Percentiles rank a stretch among this genome's conserved stretches.
Conservation (phyloP, 1,140 invertebrate species). For the Brachionus asplanchnoidis region DNA sequence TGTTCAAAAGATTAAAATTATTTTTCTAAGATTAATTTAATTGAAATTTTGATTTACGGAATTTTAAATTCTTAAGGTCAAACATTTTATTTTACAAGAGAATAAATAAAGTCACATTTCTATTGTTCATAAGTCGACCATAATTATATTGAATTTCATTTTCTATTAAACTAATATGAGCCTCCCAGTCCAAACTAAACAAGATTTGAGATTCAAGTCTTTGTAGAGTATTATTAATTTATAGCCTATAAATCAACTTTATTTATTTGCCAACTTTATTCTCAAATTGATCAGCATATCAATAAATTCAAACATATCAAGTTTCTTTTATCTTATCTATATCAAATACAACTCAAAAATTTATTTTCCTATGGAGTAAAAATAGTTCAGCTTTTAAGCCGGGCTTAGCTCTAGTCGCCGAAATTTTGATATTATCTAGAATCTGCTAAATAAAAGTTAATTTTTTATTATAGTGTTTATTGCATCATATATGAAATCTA, state of each 20-base stretch:
- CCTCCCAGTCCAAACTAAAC: background rate
- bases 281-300: constrained; percentile 1
- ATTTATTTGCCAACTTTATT: background rate
- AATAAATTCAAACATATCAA: background rate
- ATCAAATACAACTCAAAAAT: background rate
- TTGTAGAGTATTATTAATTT: background rate
- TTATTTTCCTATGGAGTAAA: background rate
- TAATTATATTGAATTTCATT: background rate
- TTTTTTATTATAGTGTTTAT: background rate
- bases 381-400: background rate
- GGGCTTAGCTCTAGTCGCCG: background rate
- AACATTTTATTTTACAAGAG: background rate
- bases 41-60: background rate
- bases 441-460: background rate
- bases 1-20: background rate
- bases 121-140: background rate
- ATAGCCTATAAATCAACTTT: background rate
- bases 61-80: background rate
- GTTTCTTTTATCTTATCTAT: background rate
- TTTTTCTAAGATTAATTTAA: background rate
- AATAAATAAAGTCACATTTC: background rate
- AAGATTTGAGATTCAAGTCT: background rate
- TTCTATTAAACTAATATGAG: background rate
- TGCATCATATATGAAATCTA: background rate
- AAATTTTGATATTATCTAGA: background rate